phyloP scores from a whole-genome alignment of 92 coral and sea anemone genomes.

The Parazoanthus darwini region DNA sequence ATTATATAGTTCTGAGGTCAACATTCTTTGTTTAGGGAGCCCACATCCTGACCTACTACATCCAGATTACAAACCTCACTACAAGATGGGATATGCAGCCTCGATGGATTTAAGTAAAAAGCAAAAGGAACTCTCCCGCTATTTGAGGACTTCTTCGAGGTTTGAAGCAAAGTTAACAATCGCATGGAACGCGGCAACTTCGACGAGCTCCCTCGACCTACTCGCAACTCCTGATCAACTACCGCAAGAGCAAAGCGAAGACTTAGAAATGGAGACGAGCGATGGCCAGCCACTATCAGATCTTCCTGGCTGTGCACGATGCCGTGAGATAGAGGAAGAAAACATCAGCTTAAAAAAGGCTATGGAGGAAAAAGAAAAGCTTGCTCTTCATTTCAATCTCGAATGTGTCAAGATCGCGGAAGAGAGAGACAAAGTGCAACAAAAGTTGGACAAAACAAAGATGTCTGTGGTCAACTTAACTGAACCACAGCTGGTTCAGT shows the following conservation, averaged over 20 bases:
- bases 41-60: conserved; percentile 4
- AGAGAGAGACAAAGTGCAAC: neutral
- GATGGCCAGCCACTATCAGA: neutral
- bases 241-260: neutral
- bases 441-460: conserved; percentile 3
- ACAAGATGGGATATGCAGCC: conserved; percentile 4
- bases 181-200: neutral
- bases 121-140: neutral
- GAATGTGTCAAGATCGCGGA: neutral
- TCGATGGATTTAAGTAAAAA: conserved; percentile 2
- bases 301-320: neutral
- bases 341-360: neutral
- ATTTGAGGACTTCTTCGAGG: neutral
- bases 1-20: neutral
- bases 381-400: neutral
- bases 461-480: conserved; percentile 8
- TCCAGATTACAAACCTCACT: neutral
- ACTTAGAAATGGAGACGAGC: neutral
- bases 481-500: neutral
- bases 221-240: neutral
- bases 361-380: neutral
- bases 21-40: neutral
- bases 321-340: neutral
- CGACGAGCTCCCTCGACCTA: neutral
- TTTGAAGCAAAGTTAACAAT: neutral